Evolutionary conservation across 2,797 vertebrate genomes (phyloP), one percentile per base, ranked within the genome.

Genomic region (Phoxinus dragarum): DNA sequence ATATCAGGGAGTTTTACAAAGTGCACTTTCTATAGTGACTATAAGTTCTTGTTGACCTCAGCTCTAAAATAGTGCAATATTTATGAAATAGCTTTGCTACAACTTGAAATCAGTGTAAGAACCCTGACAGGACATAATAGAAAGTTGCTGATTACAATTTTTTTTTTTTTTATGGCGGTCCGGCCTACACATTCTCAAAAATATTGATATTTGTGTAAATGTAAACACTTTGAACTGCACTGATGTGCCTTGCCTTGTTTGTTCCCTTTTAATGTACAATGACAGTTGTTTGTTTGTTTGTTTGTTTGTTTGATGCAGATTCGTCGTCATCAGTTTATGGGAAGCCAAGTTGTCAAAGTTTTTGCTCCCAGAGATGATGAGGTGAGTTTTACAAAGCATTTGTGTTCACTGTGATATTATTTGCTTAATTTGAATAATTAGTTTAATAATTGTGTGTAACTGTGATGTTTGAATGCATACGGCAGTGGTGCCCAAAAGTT

Each of bases 331-430:
- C 96, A 95, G 40, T 98, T 97, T 84, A 96, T 98, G 95, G 98
- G 98, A 80, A 92, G 59, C 84, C 97, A 99, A 88, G 93, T 96
- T 88, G 44, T 99, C 81, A 99, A 98, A 92, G 94, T 99, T n/a
- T 99, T 99, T 93, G 90, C 98, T 84, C 88, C 93, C 0, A 96
- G 92, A 89, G 95, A 94, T 88, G 98, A 99, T 90, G 94, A 98
- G 95, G 98, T 99, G 86, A 92, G 92, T 42, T 34, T 47, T 27
- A 68, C n/a, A 31, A 67, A 38, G 54, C 6, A 38, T 64, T 17
- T n/a, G 54, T 47, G 38, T 80, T 52, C 9, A 23, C 6, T 64
- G 16, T 78, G 38, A 44, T n/a, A 21, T 34, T 17, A 78, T 16
- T 76, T 40, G 9, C 23, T 54, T 64, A 6, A 64, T 66, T 66